Base-by-base conservation (phyloP, 2,888 invertebrate genomes). In the Byasa hedistus region DNA sequence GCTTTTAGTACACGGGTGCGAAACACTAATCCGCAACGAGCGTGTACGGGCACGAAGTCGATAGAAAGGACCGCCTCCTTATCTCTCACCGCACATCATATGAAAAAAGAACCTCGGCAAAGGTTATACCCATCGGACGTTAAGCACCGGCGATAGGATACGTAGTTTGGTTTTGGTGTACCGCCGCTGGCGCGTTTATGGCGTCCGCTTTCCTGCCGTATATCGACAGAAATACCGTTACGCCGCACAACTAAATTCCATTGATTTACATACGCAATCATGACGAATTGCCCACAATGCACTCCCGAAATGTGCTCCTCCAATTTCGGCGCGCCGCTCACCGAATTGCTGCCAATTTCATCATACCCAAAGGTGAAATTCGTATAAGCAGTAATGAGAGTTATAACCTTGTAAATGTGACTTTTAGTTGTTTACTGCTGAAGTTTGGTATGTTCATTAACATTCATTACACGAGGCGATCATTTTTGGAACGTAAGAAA, bases 251-350 rank as follows among this genome's bases (percentile, higher is more conserved):
- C 87, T 86, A 81, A 89, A 89, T 86, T 86, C 80, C 84, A 86
- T 85, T 83, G 87, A 90, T 90, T 91, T 89, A 88, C 89, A 90
- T 91, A 89, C 89, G 88, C 88, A 86, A 86, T 88, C 87, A 86
- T 90, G 89, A 89, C 89, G 89, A 90, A 89, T 89, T 87, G 84
- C 84, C 79, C 81, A 84, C 87, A 85, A 84, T 85, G 83, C 84
- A 83, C 81, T 83, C 82, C 83, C 86, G 73, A 85, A 89, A 85
- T 87, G 82, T 79, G 74, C 76, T 71, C 74, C 65, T 52, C 67
- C 64, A 64, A 66, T 57, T 67, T 67, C 73, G 75, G 77, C 76
- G 75, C 75, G 76, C 56, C 58, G 67, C 72, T 70, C 70, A 73
- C 75, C 75, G 76, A 79, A 76, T 76, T 76, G 77, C 75, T 72